Percentiles rank a stretch among this genome's conserved stretches.
These are phyloP conservation scores for Enteromius afrohamiltoni DNA, from an alignment of 2,797 vertebrate species.

Conservation along the genomic window DNA sequence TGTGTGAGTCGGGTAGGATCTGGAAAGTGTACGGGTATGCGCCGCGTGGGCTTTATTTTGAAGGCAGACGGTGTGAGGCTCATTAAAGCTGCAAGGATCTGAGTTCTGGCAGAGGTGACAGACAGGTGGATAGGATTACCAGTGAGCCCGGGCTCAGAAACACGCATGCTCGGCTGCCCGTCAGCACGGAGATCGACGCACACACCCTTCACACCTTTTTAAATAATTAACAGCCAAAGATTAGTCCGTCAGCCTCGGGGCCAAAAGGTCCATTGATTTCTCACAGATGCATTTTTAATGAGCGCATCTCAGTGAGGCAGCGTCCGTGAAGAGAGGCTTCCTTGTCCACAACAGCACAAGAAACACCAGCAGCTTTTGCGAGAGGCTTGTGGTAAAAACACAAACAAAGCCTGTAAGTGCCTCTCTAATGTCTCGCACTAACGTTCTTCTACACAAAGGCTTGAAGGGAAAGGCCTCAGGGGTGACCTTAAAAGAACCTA, in stretches of 20 bases:
- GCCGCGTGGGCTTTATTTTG: constrained; percentile 36
- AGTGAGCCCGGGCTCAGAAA: constrained; percentile 53
- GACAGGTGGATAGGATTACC: constrained; percentile 63
- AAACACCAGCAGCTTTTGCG: constrained; percentile 59
- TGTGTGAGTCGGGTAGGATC: constrained; percentile 15
- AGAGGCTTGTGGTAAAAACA: constrained; percentile 76
- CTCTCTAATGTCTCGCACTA: constrained; percentile 56
- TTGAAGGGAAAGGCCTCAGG: constrained; percentile 52
- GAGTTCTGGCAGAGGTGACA: constrained; percentile 69
- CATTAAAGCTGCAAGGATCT: constrained; percentile 78
- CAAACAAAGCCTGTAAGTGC: constrained; percentile 68
- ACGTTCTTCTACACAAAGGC: constrained; percentile 45
- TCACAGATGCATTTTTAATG: constrained; percentile 80
- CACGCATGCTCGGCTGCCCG: constrained; percentile 39
- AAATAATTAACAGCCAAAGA: constrained; percentile 82
- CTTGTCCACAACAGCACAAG: constrained; percentile 41
- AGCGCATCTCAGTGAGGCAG: constrained; percentile 78
- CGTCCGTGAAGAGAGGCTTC: constrained; percentile 71
- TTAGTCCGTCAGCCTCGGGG: constrained; percentile 77
- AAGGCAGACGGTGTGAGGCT: constrained; percentile 62
- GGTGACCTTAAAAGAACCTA: constrained; percentile 29
- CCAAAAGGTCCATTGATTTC: constrained; percentile 80
- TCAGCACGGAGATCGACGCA: constrained; percentile 49
- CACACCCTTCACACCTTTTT: constrained; percentile 65
- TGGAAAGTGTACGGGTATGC: constrained; percentile 4